Conservation (phyloP, 2,888 invertebrate genomes). For the Seira ritae region DNA sequence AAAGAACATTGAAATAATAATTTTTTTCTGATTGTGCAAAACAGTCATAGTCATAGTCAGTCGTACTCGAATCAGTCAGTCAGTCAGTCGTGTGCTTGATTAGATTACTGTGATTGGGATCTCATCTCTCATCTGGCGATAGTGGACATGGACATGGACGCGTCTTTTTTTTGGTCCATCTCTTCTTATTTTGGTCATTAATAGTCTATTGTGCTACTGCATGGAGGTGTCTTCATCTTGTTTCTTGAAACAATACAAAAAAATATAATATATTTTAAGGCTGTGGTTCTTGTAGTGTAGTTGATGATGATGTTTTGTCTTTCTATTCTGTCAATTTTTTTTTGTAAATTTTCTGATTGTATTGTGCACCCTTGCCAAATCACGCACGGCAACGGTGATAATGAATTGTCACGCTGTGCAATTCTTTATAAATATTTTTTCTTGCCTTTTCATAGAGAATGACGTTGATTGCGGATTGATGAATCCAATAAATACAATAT, state of each 20-base stretch:
- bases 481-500: constrained; percentile 48
- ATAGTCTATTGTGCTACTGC: constrained; percentile 13
- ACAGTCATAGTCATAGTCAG: not conserved
- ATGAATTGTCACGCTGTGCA: constrained; percentile 54
- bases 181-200: constrained; percentile 10
- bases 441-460: not conserved
- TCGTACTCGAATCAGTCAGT: no score
- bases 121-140: not conserved
- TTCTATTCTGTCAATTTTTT: constrained; percentile 12
- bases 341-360: not conserved
- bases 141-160: not conserved
- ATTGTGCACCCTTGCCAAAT: constrained; percentile 43
- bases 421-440: constrained; percentile 13
- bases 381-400: constrained; percentile 37
- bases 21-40: constrained; percentile 28
- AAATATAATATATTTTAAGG: not conserved
- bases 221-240: not conserved
- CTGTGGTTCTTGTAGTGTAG: not conserved
- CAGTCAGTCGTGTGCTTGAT: constrained; percentile 20
- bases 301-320: not conserved
- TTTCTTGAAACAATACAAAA: not conserved
- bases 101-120: constrained; percentile 21
- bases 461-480: constrained; percentile 19
- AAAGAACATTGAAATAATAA: no score
- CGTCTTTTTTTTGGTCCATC: not conserved